Percentiles rank a stretch among this genome's conserved stretches.
Conservation (phyloP, 2,113 vertebrate genomes). For the Puffinus mauretanicus region DNA sequence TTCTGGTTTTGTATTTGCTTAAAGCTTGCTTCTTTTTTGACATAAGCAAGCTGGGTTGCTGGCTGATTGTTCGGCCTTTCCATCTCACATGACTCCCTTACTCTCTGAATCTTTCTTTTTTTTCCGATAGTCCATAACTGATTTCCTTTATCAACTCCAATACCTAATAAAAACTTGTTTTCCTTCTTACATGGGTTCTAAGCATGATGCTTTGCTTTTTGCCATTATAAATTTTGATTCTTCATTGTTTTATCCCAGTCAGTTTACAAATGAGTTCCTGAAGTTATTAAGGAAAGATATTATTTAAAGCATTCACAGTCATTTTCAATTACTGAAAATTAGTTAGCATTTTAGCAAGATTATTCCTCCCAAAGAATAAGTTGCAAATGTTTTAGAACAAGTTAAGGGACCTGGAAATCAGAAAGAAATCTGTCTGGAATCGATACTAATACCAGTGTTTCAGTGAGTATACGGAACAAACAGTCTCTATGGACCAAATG, state of each 20-base stretch:
- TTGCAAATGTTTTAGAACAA: not conserved
- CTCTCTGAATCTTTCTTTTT: not conserved
- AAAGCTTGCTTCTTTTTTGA: not conserved
- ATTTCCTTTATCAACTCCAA: not conserved
- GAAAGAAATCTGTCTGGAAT: not conserved
- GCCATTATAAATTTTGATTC: not conserved
- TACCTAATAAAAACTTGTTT: not conserved
- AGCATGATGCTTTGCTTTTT: not conserved
- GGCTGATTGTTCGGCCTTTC: not conserved
- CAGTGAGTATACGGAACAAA: not conserved
- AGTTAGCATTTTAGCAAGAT: not conserved
- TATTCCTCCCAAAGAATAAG: not conserved
- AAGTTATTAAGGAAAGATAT: not conserved
- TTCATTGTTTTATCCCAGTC: not conserved
- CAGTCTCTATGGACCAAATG: not conserved
- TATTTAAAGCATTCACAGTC: not conserved
- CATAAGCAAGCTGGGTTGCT: not conserved
- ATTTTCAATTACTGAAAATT: not conserved
- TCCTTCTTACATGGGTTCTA: not conserved
- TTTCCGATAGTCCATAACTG: not conserved
- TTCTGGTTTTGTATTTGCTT: not conserved
- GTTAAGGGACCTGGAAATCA: not conserved
- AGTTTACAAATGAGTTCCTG: not conserved
- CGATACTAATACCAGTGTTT: not conserved
- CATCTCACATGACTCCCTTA: not conserved